phyloP scores from a whole-genome alignment of 2,888 invertebrate species.

The Gymnocheta viridis region DNA sequence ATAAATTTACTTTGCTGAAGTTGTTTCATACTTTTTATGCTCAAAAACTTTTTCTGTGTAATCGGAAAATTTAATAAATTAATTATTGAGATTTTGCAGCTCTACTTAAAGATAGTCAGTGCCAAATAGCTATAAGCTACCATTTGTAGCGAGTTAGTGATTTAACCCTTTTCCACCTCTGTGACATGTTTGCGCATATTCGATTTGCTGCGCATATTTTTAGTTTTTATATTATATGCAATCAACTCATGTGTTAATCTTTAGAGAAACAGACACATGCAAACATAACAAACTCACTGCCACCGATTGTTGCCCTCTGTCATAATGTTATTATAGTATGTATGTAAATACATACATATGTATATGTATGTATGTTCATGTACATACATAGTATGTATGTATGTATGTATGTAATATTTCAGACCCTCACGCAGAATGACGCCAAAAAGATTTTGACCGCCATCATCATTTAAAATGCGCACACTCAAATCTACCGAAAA shows the following conservation, averaged over 20 bases:
- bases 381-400: neutral
- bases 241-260: slow-evolving; percentile 29
- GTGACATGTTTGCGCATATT: slow-evolving; percentile 30
- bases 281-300: slow-evolving; percentile 10
- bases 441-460: slow-evolving; percentile 64
- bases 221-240: slow-evolving; percentile 25
- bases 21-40: too few relatives aligned
- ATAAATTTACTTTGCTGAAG: too few relatives aligned
- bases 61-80: too few relatives aligned
- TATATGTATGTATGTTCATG: too few relatives aligned
- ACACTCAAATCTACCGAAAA: slow-evolving; percentile 49
- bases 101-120: too few relatives aligned
- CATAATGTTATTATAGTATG: too few relatives aligned
- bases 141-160: neutral
- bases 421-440: slow-evolving; percentile 62
- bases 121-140: too few relatives aligned
- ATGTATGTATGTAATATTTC: neutral
- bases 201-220: slow-evolving; percentile 52
- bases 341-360: too few relatives aligned
- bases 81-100: too few relatives aligned
- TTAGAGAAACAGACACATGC: neutral
- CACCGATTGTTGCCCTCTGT: slow-evolving; percentile 17
- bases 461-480: slow-evolving; percentile 58
- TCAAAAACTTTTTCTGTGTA: too few relatives aligned
- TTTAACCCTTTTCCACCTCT: slow-evolving; percentile 13